Base-by-base conservation (phyloP, 2,888 invertebrate species). In the Acronicta leporina region DNA sequence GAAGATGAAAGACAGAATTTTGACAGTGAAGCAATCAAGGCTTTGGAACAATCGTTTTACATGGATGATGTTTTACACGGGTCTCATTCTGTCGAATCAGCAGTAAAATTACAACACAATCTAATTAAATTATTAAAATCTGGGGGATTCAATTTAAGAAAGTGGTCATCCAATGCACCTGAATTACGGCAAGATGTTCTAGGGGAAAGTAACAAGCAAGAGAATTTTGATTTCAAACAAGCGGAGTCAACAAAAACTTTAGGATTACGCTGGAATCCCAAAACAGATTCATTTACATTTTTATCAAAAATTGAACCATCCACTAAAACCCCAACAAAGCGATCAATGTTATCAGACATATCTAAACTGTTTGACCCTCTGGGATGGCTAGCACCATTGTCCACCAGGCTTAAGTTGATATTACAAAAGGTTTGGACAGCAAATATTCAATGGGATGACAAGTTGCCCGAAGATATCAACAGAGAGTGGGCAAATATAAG, bases 321-420 rank as follows among this genome's bases (percentile, higher is more conserved):
- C 5, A 25, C 9, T 25, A 5, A 13, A 27, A 7, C 13, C 0
- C 7, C 13, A n/a, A 41, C 42, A 13, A 42, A 51, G 6, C 25
- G 51, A 10, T 27, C 41, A 16, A n/a, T 51, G 5, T 13, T 51
- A 8, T 51, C 42, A 11, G 51, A 51, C 9, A 51, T 51, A 13
- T 43, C 30, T 8, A 51, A 51, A 14, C 5, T 51, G 15, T 51
- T 51, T 50, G 50, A 50, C 41, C 50, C 50, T 14, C 8, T 50
- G 11, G 41, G 50, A 7, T 50, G 50, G 50, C 33, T 51, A 10
- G 42, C 51, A 30, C 51, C 51, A n/a, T 8, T 42, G 10, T 13
- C 51, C 0, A 20, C 42, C 42, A 42, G 15, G 30, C 42, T 33
- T 14, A 43, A 51, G 30, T 10, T 51, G 7, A n/a, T 51, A 8